phyloP scores from a whole-genome alignment of 1,140 invertebrate genomes.

The Panagrolaimus sp. region DNA sequence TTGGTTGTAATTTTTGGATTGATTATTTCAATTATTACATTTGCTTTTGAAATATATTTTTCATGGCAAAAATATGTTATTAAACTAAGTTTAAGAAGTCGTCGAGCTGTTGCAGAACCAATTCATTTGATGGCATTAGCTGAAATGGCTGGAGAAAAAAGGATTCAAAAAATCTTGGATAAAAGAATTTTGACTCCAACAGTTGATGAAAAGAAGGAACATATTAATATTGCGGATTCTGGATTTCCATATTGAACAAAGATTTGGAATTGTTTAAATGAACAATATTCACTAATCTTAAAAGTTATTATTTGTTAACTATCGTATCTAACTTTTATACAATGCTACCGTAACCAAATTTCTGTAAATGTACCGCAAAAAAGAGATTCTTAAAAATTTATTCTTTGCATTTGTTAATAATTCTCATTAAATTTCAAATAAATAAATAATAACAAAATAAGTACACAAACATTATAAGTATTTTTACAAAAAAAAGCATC shows the following conservation, averaged over 20 bases:
- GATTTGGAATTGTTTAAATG: too few relatives aligned
- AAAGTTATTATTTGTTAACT: too few relatives aligned
- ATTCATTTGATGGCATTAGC: constrained; percentile 8
- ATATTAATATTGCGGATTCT: too few relatives aligned
- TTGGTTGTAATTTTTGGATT: not conserved
- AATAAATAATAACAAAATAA: constrained; percentile 9
- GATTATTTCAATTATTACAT: not conserved
- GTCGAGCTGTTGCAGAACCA: not conserved
- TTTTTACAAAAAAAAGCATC: too few relatives aligned
- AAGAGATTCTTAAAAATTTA: not conserved
- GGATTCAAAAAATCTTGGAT: not conserved
- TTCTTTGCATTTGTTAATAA: not conserved
- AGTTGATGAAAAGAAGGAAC: too few relatives aligned
- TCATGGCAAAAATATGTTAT: not conserved
- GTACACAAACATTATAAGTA: not conserved
- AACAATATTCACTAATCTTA: too few relatives aligned
- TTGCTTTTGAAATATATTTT: not conserved
- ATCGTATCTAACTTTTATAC: too few relatives aligned
- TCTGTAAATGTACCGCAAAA: not conserved
- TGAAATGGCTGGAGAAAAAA: not conserved
- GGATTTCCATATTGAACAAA: too few relatives aligned
- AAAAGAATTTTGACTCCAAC: too few relatives aligned
- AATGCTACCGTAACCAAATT: too few relatives aligned
- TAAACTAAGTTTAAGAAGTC: not conserved
- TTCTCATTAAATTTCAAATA: not conserved